Evolutionary conservation across 2,113 vertebrate genomes (phyloP).

Genomic region (Rallus limicola): DNA sequence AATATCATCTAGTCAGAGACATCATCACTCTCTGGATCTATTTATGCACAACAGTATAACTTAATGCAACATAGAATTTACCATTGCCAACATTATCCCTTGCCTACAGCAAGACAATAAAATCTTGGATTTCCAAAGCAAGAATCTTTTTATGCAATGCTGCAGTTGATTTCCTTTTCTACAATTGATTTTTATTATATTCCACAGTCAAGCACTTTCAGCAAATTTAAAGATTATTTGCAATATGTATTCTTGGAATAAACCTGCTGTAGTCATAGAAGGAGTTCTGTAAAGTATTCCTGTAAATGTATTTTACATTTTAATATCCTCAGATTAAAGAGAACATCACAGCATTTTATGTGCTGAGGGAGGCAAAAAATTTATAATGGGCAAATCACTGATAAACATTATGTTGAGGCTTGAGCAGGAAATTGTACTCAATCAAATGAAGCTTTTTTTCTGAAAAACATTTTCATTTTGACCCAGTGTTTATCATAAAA

Average conservation of each 20-base stretch:
- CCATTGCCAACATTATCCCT: background rate
- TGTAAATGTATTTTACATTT: background rate
- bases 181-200: constrained; percentile 66
- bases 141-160: constrained; percentile 28
- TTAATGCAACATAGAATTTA: background rate
- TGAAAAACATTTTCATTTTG: background rate
- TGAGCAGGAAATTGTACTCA: background rate
- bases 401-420: background rate
- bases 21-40: constrained; percentile 7
- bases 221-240: constrained; percentile 61
- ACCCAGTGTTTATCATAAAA: background rate
- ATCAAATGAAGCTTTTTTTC: background rate
- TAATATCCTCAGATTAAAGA: constrained; percentile 30
- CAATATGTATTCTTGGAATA: constrained; percentile 42
- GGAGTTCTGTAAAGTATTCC: constrained; percentile 24
- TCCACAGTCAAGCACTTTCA: constrained; percentile 37
- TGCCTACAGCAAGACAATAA: constrained; percentile 60
- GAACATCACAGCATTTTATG: background rate
- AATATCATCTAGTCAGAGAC: constrained; percentile 6
- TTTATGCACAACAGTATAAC: background rate
- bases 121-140: constrained; percentile 15
- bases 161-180: constrained; percentile 59
- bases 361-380: background rate
- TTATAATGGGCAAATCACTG: background rate
- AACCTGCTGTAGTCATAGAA: constrained; percentile 14